phyloP scores from a whole-genome alignment of 2,797 vertebrate genomes.

The Pelodytes ibericus region DNA sequence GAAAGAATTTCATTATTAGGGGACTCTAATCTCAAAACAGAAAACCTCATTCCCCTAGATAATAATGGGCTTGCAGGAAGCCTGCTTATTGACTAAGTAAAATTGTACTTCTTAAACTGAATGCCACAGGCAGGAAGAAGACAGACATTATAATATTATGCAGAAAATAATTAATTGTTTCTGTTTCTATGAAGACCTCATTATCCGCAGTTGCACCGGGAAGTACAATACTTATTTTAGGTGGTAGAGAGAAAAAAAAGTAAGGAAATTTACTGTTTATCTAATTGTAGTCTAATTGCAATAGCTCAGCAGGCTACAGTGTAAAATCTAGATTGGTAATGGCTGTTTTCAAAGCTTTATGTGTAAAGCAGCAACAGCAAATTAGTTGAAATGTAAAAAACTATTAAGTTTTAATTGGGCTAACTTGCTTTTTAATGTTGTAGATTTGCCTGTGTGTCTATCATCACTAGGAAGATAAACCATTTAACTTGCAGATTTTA shows the following conservation, averaged over 20 bases:
- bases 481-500: background rate
- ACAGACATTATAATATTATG: background rate
- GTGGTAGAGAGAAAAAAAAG: constrained; percentile 36
- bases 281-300: constrained; percentile 78
- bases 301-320: constrained; percentile 67
- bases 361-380: constrained; percentile 71
- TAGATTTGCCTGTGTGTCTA: constrained; percentile 35
- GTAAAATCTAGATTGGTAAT: constrained; percentile 61
- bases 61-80: too few relatives aligned
- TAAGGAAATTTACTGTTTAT: constrained; percentile 48
- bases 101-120: background rate
- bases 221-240: constrained; percentile 60
- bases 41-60: too few relatives aligned
- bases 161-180: background rate
- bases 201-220: constrained; percentile 44
- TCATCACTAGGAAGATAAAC: constrained; percentile 30
- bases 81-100: too few relatives aligned
- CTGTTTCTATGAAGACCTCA: constrained; percentile 11
- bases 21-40: too few relatives aligned
- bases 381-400: constrained; percentile 70
- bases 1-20: too few relatives aligned
- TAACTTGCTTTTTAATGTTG: constrained; percentile 60
- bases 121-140: background rate
- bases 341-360: constrained; percentile 71
- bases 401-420: constrained; percentile 64